Evolutionary conservation across 2,888 invertebrate genomes (phyloP), one percentile per base, ranked within the genome.

Genomic region (Drosophila mercatorum): DNA sequence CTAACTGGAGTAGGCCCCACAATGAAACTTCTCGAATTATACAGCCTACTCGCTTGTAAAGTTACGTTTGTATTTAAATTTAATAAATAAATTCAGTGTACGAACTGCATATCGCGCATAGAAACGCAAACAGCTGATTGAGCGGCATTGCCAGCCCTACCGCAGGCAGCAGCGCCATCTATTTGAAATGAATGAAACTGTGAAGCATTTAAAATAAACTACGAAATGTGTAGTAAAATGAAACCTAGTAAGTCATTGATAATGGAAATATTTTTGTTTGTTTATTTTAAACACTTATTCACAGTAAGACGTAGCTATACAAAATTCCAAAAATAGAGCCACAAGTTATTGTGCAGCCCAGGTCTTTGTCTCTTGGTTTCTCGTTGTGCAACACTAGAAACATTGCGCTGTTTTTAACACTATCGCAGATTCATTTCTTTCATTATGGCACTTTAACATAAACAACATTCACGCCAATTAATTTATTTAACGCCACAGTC

Each of bases 401-500:
- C 46, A 58, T 58, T 68, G 62, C 53, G 57, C 51, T 17, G 62
- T 68, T 74, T 60, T 11, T 40, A 72, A 55, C 68, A 77, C 76
- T 68, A n/a, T 8, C 44, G 31, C 47, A 47, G 11, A 63, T 63
- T 65, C 58, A 78, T 61, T 59, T 78, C 55, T 74, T 78, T 70
- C 74, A 70, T 74, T 68, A 78, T 78, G 78, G 74, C 70, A 78
- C 47, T 71, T 75, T 75, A 74, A 70, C 53, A 74, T 70, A 78
- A 78, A 78, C 74, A 74, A 78, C 44, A 59, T 67, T 59, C 58
- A 67, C 47, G 73, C 55, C 64, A 78, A 59, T 49, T 57, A 65
- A 77, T 68, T 57, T 56, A 67, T 59, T 62, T 49, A 77, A 74
- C 74, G 68, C 49, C 57, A 51, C 62, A 78, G 74, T 41, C 62